Evolutionary conservation across 2,888 invertebrate species (phyloP).

Genomic region (Syrphus vitripennis): DNA sequence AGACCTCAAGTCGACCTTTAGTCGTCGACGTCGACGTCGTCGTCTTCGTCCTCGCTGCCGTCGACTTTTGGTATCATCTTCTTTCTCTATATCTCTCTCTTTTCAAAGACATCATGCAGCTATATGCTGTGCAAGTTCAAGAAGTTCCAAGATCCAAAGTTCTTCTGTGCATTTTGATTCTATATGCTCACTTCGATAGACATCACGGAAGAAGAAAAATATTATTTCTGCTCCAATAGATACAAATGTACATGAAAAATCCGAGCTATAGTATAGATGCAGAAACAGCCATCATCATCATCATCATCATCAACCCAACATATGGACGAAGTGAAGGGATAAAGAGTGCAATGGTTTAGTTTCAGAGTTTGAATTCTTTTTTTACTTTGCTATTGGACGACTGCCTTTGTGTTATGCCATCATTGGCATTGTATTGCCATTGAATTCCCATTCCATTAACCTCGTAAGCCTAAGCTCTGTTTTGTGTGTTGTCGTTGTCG

Average conservation of each 20-base stretch:
- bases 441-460: conserved; percentile 71
- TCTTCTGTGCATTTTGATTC: conserved; percentile 45
- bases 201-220: conserved; percentile 73
- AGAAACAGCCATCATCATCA: not conserved
- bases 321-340: conserved; percentile 18
- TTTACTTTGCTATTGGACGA: conserved; percentile 19
- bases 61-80: conserved; percentile 44
- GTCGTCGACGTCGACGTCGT: conserved; percentile 9
- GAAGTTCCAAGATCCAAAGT: conserved; percentile 42
- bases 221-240: conserved; percentile 73
- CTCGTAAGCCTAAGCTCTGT: conserved; percentile 57
- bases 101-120: conserved; percentile 12
- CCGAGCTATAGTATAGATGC: conserved; percentile 47
- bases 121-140: conserved; percentile 56
- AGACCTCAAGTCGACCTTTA: conserved; percentile 70
- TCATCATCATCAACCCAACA: not conserved
- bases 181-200: conserved; percentile 59
- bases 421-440: conserved; percentile 57
- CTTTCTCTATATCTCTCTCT: conserved; percentile 36
- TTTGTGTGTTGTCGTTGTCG: conserved; percentile 16
- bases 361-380: conserved; percentile 46
- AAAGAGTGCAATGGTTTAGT: conserved; percentile 60
- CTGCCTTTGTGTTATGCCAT: conserved; percentile 61
- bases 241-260: conserved; percentile 50
- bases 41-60: not conserved